phyloP scores from a whole-genome alignment of 2,888 invertebrate species.

The Balanococcus diminutus region DNA sequence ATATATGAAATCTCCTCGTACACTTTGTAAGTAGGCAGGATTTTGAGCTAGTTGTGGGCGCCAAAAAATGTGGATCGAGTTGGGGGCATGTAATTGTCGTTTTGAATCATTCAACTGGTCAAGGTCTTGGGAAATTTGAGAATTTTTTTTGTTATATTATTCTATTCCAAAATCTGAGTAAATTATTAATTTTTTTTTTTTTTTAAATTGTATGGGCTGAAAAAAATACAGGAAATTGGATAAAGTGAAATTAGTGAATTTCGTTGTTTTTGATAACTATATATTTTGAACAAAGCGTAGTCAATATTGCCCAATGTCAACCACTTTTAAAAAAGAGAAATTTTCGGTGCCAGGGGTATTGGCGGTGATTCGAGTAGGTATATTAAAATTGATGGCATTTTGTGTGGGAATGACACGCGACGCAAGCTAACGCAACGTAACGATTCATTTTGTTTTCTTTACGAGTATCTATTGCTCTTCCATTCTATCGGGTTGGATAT shows the following conservation, averaged over 20 bases:
- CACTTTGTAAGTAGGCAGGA: too few species aligned
- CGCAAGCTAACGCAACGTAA: background rate
- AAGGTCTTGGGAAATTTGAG: too few species aligned
- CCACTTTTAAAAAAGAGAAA: background rate
- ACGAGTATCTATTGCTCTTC: too few species aligned
- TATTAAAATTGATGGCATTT: background rate
- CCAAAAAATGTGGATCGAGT: background rate
- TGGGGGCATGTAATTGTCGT: background rate
- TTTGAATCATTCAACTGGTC: too few species aligned
- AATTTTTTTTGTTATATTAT: too few species aligned
- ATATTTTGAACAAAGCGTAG: too few species aligned
- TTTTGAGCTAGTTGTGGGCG: background rate
- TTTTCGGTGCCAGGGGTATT: background rate
- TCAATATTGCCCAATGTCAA: background rate
- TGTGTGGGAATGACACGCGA: constrained; percentile 19
- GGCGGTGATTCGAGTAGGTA: background rate
- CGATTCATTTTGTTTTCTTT: background rate
- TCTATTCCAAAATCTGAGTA: too few species aligned
- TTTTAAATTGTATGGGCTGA: too few species aligned
- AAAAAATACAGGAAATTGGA: too few species aligned
- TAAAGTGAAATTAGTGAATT: too few species aligned
- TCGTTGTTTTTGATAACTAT: too few species aligned
- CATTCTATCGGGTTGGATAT: background rate
- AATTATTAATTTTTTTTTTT: too few species aligned
- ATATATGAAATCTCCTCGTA: background rate